These are phyloP conservation scores for Cylloceria caligata DNA, from an alignment of 2,888 invertebrate genomes.

Conservation along the genomic window DNA sequence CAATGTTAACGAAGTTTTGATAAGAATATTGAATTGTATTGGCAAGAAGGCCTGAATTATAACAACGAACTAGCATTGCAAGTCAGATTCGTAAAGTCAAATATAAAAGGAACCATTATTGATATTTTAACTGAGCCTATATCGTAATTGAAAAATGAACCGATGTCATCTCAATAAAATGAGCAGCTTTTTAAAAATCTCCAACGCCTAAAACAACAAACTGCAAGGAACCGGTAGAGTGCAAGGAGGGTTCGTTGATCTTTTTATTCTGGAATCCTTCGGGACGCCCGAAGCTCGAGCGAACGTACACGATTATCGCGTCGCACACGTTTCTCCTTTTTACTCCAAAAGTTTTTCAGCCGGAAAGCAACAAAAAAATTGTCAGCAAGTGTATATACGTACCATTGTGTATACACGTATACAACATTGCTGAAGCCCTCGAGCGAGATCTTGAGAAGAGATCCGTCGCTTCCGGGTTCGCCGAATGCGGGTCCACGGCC, in stretches of 20 bases:
- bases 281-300: conserved; percentile 21
- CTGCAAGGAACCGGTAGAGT: neutral
- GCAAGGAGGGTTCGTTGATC: conserved; percentile 24
- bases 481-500: conserved; percentile 46
- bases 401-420: conserved; percentile 17
- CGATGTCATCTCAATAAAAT: too few relatives aligned
- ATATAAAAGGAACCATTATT: too few relatives aligned
- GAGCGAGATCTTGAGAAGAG: conserved; percentile 57
- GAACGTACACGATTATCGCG: conserved; percentile 23
- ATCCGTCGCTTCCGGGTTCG: conserved; percentile 52
- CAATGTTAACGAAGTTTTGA: too few relatives aligned
- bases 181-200: too few relatives aligned
- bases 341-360: conserved; percentile 13
- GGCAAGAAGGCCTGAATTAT: too few relatives aligned
- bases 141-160: neutral
- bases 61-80: too few relatives aligned
- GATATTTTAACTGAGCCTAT: neutral
- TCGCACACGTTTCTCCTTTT: conserved; percentile 21
- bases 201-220: neutral
- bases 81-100: too few relatives aligned
- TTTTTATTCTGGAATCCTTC: conserved; percentile 33
- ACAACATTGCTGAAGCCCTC: conserved; percentile 16
- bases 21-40: neutral
- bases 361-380: conserved; percentile 14
- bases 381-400: neutral